Evolutionary conservation across 2,888 invertebrate species (phyloP), one percentile per base, ranked within the genome.

Genomic region (Netelia melanura): DNA sequence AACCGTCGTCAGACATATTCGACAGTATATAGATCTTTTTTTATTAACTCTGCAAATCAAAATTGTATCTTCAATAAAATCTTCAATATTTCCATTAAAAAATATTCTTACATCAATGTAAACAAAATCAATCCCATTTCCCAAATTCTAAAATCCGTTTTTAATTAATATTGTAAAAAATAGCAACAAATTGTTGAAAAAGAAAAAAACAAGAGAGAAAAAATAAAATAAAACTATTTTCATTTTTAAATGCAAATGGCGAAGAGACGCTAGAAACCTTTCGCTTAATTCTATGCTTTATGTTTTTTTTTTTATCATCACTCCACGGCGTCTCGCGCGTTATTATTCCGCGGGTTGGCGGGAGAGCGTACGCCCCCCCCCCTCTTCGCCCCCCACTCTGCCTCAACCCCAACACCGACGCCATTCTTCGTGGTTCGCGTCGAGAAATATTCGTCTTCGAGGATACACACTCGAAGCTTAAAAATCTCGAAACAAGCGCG

Each of bases 1-100:
- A 92, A 89, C 93, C 93, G 76, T 94, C 93, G 90, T 94, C 94
- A 72, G 94, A 94, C 94, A 94, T 94, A 62, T 88, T 91, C 81
- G 76, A 64, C 54, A 17, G 38, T 17, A 44, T 25, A 0, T 44
- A 52, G 17, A 23, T 30, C 54, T 23, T 72, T 54, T 54, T 80
- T 56, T 58, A 81, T 76, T 79, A 52, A 71, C 75, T 81, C 61
- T 38, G 52, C 62, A 54, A 67, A 68, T 43, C 25, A 64, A 48
- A 30, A 3, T 30, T 30, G 30, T 30, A 30, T 30, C 3, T 3
- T 2, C 25, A 25, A 25, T 3, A 3, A 25, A 25, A 17, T 17
- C 17, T 17, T 21, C 21, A 21, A 1, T 21, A 21, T 21, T 21
- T 21, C 21, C 0, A 21, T 21, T 21, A 21, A 21, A 21, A 30